These are phyloP conservation scores for Pachyseris speciosa DNA, from an alignment of 64 coral and sea anemone species.

Conservation along the genomic window DNA sequence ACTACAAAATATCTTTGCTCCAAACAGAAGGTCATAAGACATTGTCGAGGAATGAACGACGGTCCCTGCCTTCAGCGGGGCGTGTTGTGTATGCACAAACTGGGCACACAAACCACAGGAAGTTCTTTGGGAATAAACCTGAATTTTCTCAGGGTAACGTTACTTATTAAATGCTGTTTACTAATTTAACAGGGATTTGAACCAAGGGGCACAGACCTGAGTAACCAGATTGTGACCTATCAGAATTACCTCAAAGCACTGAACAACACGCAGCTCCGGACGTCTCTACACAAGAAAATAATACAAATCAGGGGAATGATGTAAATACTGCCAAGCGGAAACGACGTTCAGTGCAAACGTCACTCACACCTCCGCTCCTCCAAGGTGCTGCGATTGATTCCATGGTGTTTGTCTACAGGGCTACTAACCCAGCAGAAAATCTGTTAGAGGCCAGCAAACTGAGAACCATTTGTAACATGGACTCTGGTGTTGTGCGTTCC, in stretches of 20 bases:
- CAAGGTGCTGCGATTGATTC: fast-evolving
- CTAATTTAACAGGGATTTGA: constrained; percentile 82
- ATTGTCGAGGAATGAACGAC: too few relatives aligned
- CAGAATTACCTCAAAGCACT: not conserved
- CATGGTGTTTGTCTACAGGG: constrained; percentile 66
- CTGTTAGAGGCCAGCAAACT: constrained; percentile 66
- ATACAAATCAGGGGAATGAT: too few relatives aligned
- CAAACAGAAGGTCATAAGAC: too few relatives aligned
- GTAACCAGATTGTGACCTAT: constrained; percentile 59
- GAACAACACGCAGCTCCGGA: not conserved
- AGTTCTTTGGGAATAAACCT: too few relatives aligned
- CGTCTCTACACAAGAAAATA: too few relatives aligned
- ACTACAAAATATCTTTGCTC: too few relatives aligned
- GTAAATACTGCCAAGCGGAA: not conserved
- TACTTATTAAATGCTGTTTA: not conserved
- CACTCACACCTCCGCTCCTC: not conserved
- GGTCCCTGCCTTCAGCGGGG: too few relatives aligned
- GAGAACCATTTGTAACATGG: constrained; percentile 73
- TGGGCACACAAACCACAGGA: too few relatives aligned
- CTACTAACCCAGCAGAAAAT: constrained; percentile 8
- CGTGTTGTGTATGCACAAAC: too few relatives aligned
- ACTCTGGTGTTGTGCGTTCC: constrained; percentile 40
- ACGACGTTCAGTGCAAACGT: not conserved
- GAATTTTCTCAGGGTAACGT: too few relatives aligned
- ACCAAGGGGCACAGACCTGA: constrained; percentile 85